phyloP scores from a whole-genome alignment of 1,140 invertebrate genomes.

The Cotesia glomerata region DNA sequence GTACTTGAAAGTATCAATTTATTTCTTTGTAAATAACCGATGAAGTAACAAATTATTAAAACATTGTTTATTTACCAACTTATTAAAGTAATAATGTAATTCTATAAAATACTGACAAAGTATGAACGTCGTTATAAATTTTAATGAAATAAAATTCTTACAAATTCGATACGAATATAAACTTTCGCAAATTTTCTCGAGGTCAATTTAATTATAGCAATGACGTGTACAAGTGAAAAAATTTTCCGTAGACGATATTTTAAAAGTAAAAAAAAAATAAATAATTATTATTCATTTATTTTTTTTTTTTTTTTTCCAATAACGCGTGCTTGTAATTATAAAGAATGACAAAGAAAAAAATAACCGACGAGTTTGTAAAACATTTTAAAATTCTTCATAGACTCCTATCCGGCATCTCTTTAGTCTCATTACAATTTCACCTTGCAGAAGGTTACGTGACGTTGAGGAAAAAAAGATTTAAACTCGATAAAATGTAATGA shows the following conservation, averaged over 20 bases:
- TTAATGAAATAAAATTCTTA: not conserved
- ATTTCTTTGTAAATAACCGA: too few species aligned
- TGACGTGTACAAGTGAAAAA: not conserved
- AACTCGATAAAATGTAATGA: not conserved
- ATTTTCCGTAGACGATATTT: not conserved
- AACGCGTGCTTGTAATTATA: too few species aligned
- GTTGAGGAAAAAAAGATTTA: not conserved
- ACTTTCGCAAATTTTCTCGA: not conserved
- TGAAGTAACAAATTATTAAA: too few species aligned
- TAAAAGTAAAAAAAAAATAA: not conserved
- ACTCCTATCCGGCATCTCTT: not conserved
- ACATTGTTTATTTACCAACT: too few species aligned
- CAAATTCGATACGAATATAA: not conserved
- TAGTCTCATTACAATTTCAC: constrained; percentile 27
- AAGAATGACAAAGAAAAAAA: not conserved
- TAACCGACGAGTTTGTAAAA: not conserved
- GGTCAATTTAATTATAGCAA: not conserved
- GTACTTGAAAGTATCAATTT: too few species aligned
- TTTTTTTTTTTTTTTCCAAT: too few species aligned
- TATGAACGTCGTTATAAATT: not conserved
- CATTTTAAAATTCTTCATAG: not conserved
- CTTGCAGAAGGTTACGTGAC: constrained; percentile 37
- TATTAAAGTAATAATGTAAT: too few species aligned
- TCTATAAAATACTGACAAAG: not conserved
- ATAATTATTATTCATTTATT: not conserved